Base-by-base conservation (phyloP, 2,888 invertebrate species). In the Amblyjoppa proteus region DNA sequence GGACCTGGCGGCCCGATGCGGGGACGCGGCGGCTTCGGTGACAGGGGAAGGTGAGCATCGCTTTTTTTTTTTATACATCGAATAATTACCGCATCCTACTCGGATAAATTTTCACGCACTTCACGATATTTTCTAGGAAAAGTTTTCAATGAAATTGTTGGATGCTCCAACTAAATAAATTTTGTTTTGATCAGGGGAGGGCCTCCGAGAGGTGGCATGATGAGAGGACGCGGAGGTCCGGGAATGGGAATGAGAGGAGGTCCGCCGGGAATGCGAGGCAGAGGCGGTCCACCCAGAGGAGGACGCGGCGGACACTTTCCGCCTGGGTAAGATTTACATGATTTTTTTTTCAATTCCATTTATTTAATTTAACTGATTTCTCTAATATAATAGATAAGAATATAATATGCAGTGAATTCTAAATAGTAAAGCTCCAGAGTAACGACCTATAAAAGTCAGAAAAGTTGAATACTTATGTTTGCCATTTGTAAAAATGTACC, bases 241-340 rank as follows among this genome's bases (percentile, higher is more conserved):
- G 93, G 91, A 13, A 92, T 93, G 75, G 93, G 93, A 31, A 93
- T 93, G 93, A 89, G 94, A 86, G 94, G 93, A 9, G 93, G 94
- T 34, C 93, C 93, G 38, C 93, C 93, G 1, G 92, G 92, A 49
- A 92, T 92, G 92, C 87, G 93, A 87, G 93, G 93, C 31, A 88
- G 93, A 80, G 93, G 94, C 45, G 94, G 94, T 16, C 93, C 92
- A 5, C 93, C 93, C 1, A 90, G 94, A 88, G 94, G 94, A 13
- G 91, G 91, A 38, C 89, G 94, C 0, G 92, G 93, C 20, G 93
- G 93, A 86, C 93, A 93, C 76, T 94, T 93, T 79, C 92, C 93
- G 61, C 90, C 93, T 58, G 92, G 94, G 94, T 94, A 91, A 86
- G 28, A 66, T 45, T 80, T 53, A 25, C 11, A 13, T 81, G 41